phyloP scores from a whole-genome alignment of 2,113 vertebrate species.

The Prochilodus magdalenae region DNA sequence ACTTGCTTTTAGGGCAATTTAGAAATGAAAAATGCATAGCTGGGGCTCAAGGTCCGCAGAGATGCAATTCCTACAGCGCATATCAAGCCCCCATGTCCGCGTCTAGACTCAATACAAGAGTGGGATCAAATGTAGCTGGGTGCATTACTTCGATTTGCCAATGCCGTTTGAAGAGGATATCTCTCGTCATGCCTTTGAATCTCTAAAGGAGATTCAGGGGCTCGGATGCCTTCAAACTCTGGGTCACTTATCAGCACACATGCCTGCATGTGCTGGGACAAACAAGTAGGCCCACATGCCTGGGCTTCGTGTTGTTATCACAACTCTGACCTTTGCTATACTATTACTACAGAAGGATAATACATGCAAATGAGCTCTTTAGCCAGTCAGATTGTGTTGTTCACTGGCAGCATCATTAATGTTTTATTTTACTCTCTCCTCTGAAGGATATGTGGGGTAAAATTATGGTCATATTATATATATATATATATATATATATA shows the following conservation, averaged over 20 bases:
- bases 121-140: slow-evolving; percentile 22
- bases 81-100: background rate
- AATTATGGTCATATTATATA: too few species aligned
- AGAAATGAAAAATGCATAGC: background rate
- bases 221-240: background rate
- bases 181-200: slow-evolving; percentile 50
- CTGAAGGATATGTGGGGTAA: too few species aligned
- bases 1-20: background rate
- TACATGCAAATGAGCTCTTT: too few species aligned
- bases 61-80: slow-evolving; percentile 10
- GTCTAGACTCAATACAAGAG: background rate
- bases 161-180: slow-evolving; percentile 40
- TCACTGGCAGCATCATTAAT: too few species aligned
- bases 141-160: background rate
- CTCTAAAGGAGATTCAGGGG: slow-evolving; percentile 30
- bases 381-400: too few species aligned
- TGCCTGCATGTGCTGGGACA: background rate
- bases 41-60: background rate
- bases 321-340: background rate
- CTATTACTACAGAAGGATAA: too few species aligned
- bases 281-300: background rate
- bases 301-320: background rate
- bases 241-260: background rate
- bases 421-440: too few species aligned
- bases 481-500: too few species aligned